phyloP scores from a whole-genome alignment of 2,797 vertebrate species.

The Varecia variegata region DNA sequence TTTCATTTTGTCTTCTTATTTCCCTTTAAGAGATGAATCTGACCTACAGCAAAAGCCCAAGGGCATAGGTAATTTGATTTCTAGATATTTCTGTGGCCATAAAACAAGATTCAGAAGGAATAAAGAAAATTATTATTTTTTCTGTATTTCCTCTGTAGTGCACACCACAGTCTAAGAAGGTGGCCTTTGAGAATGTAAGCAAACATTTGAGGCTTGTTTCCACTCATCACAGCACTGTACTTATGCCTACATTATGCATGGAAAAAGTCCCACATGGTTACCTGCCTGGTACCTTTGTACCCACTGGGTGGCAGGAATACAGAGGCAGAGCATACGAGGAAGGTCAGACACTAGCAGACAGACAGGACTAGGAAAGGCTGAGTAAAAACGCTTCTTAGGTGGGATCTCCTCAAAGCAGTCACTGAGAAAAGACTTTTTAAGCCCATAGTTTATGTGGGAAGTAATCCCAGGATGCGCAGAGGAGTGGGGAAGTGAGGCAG shows the following conservation, averaged over 20 bases:
- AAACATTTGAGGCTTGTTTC: not conserved
- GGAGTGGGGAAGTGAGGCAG: not conserved
- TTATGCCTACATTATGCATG: not conserved
- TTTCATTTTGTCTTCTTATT: not conserved
- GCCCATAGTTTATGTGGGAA: not conserved
- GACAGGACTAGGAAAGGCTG: not conserved
- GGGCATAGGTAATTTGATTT: not conserved
- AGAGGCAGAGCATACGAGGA: not conserved
- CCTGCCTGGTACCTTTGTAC: not conserved
- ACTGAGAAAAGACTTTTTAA: not conserved
- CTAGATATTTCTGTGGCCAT: not conserved
- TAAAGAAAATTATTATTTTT: conserved; percentile 4
- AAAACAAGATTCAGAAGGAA: not conserved
- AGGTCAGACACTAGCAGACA: not conserved
- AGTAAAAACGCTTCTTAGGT: not conserved
- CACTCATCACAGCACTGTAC: not conserved
- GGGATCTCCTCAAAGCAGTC: not conserved
- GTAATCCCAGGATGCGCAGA: not conserved
- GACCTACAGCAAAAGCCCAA: not conserved
- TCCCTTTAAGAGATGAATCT: conserved; percentile 25
- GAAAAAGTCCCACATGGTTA: not conserved
- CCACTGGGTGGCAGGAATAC: not conserved
- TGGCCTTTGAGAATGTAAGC: not conserved
- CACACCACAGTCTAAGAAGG: not conserved
- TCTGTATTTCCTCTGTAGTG: not conserved